phyloP scores from a whole-genome alignment of 2,113 vertebrate species.

The Candoia aspera region DNA sequence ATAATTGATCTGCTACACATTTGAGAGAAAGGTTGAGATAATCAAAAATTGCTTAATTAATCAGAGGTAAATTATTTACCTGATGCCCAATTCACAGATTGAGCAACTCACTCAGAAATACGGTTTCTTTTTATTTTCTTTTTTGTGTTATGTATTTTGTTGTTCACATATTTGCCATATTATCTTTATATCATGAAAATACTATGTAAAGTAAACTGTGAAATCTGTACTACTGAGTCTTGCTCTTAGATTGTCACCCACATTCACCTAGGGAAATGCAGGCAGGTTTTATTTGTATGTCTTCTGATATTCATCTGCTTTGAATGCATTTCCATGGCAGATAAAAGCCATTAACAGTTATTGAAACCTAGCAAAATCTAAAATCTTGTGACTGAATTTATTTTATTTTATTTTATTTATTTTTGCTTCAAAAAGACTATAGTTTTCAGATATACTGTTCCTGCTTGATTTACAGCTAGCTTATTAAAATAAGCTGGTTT shows the following conservation, averaged over 20 bases:
- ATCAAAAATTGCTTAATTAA: conserved; percentile 37
- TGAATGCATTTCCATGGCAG: neutral
- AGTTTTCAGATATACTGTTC: neutral
- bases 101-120: neutral
- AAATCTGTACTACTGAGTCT: neutral
- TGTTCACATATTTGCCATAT: neutral
- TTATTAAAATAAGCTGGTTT: no score
- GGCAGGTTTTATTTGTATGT: neutral
- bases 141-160: neutral
- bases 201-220: conserved; percentile 3
- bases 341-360: neutral
- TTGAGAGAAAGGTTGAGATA: conserved; percentile 20
- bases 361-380: neutral
- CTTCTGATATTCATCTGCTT: neutral
- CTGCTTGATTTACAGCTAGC: neutral
- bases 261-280: neutral
- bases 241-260: neutral
- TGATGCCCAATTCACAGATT: conserved; percentile 3
- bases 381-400: neutral
- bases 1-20: conserved; percentile 22
- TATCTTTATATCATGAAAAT: neutral
- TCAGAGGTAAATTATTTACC: conserved; percentile 19
- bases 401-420: neutral
- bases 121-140: neutral
- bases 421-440: neutral